Evolutionary conservation across 2,113 vertebrate species (phyloP).

Genomic region (Chaetops frenatus): DNA sequence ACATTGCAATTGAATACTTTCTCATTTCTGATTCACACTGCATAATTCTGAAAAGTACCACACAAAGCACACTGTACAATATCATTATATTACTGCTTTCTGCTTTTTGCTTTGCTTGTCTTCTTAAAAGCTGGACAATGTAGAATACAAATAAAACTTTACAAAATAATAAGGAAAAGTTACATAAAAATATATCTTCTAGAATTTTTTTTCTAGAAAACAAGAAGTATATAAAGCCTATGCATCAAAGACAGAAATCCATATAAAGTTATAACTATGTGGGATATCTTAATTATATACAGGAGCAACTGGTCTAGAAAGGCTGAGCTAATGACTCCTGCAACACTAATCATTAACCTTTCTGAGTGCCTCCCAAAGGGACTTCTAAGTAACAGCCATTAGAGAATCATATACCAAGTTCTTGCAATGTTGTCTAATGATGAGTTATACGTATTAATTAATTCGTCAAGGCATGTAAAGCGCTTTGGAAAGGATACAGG

Average conservation of each 20-base stretch:
- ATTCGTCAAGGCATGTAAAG: background rate
- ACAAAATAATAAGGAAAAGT: background rate
- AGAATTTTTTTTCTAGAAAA: background rate
- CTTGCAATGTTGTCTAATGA: background rate
- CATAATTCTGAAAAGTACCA: background rate
- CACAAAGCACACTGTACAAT: background rate
- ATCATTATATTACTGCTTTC: background rate
- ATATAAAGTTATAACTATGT: background rate
- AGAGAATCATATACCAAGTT: background rate
- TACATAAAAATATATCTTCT: background rate
- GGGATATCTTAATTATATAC: background rate
- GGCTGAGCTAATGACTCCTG: background rate
- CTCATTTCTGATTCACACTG: background rate
- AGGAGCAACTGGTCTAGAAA: background rate
- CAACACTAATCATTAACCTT: background rate
- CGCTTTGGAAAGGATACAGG: background rate
- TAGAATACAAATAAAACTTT: background rate
- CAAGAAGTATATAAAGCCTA: background rate
- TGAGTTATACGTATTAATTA: conserved; percentile 13
- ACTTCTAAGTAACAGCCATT: background rate
- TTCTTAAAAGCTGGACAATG: background rate
- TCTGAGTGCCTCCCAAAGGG: background rate
- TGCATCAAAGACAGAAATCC: background rate
- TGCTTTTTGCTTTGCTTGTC: background rate
- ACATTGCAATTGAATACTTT: background rate